Evolutionary conservation across 1,140 invertebrate genomes (phyloP), one percentile per base, ranked within the genome.

Genomic region (Drosophila asahinai): DNA sequence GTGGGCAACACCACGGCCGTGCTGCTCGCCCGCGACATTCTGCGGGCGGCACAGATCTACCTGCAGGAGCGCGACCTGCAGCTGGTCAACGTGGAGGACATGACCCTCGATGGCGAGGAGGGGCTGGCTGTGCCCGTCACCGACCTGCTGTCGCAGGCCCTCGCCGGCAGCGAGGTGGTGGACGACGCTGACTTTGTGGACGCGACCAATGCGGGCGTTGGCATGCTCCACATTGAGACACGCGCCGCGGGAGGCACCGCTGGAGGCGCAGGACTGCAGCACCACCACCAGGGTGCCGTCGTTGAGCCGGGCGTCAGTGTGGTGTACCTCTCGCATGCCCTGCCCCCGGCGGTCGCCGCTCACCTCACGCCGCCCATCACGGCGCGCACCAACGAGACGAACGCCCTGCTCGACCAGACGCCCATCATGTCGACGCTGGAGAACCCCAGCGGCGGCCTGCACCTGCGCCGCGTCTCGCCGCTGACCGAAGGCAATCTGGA

Each of bases 381-480:
- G 14, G 91, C 91, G 14, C 65, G 76, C 7, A 93, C 86, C n/a
- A 93, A 76, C 2, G 96, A 97, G 84, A 97, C 96, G 1, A 97
- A 96, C 47, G 94, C 95, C 0, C 95, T 96, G 2, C 93, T 97
- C 12, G 96, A 96, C 91, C 96, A 96, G 84, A 96, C 91, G 33
- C 92, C 96, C 0, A 97, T 97, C 9, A 97, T 97, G 96, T 96
- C 96, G 0, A 96, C 96, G 0, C 91, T 96, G 12, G 96, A 97
- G 90, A 94, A 96, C 6, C 96, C 96, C 0, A 87, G 76, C 27
- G 49, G 55, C 1, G 36, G 54, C 14, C 1, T 89, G 38, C 80
- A 67, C 17, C 36, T 83, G 62, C 67, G 76, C 0, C 66, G 71
- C n/a, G 76, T 83, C 5, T 75, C 65, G 9, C 74, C 83, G 1